Percentiles rank a stretch among this genome's conserved stretches.
phyloP scores from a whole-genome alignment of 2,888 invertebrate genomes.

The Nemapogon koenigi region DNA sequence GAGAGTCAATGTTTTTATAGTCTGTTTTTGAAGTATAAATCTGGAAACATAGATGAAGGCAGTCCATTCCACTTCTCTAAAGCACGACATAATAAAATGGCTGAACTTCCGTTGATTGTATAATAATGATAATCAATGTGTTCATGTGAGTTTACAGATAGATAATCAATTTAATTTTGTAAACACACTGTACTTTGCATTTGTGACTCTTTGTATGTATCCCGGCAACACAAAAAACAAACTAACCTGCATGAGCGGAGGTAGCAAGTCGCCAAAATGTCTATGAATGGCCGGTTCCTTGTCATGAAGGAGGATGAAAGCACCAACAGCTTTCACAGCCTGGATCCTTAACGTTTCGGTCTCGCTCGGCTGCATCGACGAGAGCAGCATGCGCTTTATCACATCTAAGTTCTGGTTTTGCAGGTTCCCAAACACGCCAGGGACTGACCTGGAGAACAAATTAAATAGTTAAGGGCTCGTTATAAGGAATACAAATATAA shows the following conservation, averaged over 20 bases:
- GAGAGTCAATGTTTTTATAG: too few species aligned
- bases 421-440: conserved; percentile 96
- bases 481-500: too few species aligned
- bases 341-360: conserved; percentile 79
- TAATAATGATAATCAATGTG: too few species aligned
- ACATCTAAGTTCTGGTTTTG: conserved; percentile 89
- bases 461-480: too few species aligned
- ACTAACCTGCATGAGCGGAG: conserved; percentile 76
- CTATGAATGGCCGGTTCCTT: conserved; percentile 91
- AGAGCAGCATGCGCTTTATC: conserved; percentile 94
- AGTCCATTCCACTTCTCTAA: too few species aligned
- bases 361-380: conserved; percentile 77
- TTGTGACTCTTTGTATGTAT: too few species aligned
- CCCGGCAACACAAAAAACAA: too few species aligned
- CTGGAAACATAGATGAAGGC: too few species aligned
- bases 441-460: conserved; percentile 80
- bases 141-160: too few species aligned
- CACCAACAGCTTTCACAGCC: conserved; percentile 83
- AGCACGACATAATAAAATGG: too few species aligned
- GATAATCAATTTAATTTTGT: conserved; percentile 11
- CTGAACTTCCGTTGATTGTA: too few species aligned
- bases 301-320: conserved; percentile 92
- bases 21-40: too few species aligned
- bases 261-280: conserved; percentile 86
- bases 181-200: neutral